Evolutionary conservation across 2,113 vertebrate species (phyloP), one percentile per base, ranked within the genome.

Genomic region (Antigone vipio): DNA sequence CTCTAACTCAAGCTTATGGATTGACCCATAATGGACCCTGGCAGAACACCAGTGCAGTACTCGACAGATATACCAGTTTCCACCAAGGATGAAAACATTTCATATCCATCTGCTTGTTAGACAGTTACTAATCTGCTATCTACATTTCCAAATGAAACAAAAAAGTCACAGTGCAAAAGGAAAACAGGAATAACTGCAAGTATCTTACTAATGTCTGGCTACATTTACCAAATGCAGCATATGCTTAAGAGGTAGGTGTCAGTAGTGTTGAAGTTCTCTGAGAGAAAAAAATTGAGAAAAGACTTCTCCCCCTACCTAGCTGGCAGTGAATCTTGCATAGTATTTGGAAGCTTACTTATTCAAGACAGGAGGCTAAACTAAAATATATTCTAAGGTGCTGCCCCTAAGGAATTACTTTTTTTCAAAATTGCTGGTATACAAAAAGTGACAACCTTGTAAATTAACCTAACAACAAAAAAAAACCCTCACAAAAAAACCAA

Each of bases 301-400:
- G 7, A 8, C 22, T 82, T 85, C 8, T 53, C 4, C 7, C 2
- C 4, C 24, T 52, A 23, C 11, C 9, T 58, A 45, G 9, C 4
- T 49, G 78, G 13, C 7, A 66, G 49, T 13, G 7, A 71, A 44
- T 60, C 21, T 79, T 92, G 4, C 9, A 15, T 5, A 47, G 32
- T 34, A 15, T 82, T 72, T 83, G 55, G 22, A 92, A 73, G 5
- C 7, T 11, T 47, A 13, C 15, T 53, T 88, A 63, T 55, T 94
- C 62, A 88, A 95, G 56, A 94, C 77, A 80, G 40, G 66, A 95
- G 66, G 72, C 38, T 95, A 88, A 97, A 97, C 1, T 56, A 44
- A 94, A 50, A 44, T 34, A 14, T 19, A 49, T 92, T 91, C 60
- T 71, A 86, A 79, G 44, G 10, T 64, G 80, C 86, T 95, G 5